Conservation (phyloP, 2,797 vertebrate species). For the Danio kyathit region DNA sequence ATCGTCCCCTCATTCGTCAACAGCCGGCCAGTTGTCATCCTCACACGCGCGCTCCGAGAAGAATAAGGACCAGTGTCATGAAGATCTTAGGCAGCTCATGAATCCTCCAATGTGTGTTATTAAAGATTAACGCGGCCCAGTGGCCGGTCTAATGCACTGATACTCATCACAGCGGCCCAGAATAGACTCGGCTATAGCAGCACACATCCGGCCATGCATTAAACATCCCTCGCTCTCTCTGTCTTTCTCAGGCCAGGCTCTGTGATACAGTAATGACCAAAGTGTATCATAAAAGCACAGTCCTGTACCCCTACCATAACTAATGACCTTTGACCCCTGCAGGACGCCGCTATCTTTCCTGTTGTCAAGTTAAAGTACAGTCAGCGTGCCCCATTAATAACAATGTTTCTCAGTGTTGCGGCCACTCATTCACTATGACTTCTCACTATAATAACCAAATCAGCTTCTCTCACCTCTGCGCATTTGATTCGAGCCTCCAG, state of each 20-base stretch:
- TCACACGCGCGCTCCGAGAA: neutral
- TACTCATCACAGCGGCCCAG: conserved; percentile 28
- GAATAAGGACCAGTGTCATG: conserved; percentile 35
- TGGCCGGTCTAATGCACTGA: conserved; percentile 47
- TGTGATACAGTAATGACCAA: conserved; percentile 25
- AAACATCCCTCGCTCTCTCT: conserved; percentile 45
- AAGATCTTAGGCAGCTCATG: conserved; percentile 48
- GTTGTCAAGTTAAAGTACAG: conserved; percentile 42
- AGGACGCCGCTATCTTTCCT: conserved; percentile 34
- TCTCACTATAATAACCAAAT: conserved; percentile 27
- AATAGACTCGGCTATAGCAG: conserved; percentile 42
- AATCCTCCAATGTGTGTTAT: conserved; percentile 56
- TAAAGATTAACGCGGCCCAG: conserved; percentile 55
- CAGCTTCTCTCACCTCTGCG: conserved; percentile 21
- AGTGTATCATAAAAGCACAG: conserved; percentile 22
- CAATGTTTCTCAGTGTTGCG: neutral
- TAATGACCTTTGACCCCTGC: conserved; percentile 50
- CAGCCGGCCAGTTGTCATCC: neutral
- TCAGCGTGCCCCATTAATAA: conserved; percentile 50
- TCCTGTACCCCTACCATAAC: conserved; percentile 14
- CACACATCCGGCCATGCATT: conserved; percentile 44
- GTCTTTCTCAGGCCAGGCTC: conserved; percentile 7
- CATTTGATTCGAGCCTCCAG: conserved; percentile 41
- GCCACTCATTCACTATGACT: conserved; percentile 23
- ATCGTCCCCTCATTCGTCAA: conserved; percentile 54